These are phyloP conservation scores for Hemibagrus wyckioides DNA, from an alignment of 2,113 vertebrate species.

Conservation along the genomic window DNA sequence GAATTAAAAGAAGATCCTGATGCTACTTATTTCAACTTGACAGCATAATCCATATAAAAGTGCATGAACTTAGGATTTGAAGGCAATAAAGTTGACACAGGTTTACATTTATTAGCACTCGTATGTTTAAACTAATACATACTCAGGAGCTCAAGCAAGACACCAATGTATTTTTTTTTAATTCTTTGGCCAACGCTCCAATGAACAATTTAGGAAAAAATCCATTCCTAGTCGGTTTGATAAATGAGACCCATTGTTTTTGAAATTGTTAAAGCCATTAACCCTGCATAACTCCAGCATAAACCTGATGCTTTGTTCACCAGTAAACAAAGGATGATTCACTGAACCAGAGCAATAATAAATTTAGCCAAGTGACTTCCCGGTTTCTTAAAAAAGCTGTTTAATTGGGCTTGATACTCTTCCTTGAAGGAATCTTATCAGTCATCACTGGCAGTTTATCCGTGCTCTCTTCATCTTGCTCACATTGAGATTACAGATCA, in stretches of 20 bases:
- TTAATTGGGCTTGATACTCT: neutral
- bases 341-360: neutral
- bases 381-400: neutral
- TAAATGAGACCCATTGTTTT: neutral
- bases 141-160: neutral
- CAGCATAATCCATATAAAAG: neutral
- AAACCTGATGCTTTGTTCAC: neutral
- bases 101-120: neutral
- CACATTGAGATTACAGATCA: neutral
- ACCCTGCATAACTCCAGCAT: neutral
- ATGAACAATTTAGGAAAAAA: neutral
- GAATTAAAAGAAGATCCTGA: neutral
- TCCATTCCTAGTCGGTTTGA: neutral
- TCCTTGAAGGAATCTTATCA: neutral
- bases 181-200: neutral
- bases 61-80: neutral
- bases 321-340: neutral
- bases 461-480: neutral
- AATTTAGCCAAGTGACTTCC: neutral
- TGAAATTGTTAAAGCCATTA: neutral
- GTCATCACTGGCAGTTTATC: neutral
- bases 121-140: neutral
- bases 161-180: neutral
- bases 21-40: too few species aligned
- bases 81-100: neutral